Conservation (phyloP, 2,888 invertebrate genomes). For the Acleris holmiana region DNA sequence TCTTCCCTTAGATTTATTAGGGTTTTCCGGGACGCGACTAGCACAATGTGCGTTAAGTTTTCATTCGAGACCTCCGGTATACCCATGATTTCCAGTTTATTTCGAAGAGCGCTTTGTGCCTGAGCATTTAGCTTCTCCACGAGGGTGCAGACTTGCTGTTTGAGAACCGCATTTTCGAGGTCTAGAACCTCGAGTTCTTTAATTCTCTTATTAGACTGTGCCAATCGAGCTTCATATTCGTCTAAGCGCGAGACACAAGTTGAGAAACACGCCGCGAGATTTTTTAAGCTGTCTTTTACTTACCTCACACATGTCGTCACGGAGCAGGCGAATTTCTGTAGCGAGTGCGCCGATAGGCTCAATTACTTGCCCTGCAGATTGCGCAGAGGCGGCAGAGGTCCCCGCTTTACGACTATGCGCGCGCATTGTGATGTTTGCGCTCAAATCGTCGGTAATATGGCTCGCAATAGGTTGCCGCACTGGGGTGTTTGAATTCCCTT, state of each 20-base stretch:
- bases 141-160: not conserved
- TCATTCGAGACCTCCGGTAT: not conserved
- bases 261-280: not conserved
- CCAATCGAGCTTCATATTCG: not conserved
- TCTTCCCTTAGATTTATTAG: not conserved
- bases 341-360: not conserved
- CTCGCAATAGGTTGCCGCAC: too few relatives aligned
- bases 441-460: not conserved
- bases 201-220: not conserved
- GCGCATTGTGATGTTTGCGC: not conserved
- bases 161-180: not conserved
- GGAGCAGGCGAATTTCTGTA: not conserved
- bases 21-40: not conserved
- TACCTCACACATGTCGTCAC: not conserved
- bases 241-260: not conserved
- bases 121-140: not conserved
- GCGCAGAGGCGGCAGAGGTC: too few relatives aligned
- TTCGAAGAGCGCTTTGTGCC: not conserved
- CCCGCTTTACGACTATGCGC: not conserved
- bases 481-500: too few relatives aligned
- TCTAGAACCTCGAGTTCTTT: not conserved
- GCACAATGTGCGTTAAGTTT: not conserved
- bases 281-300: not conserved
- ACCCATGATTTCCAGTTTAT: not conserved
- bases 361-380: not conserved